A percentile compares a stretch with the other conserved stretches of the same genome.
phyloP scores from a whole-genome alignment of 2,888 invertebrate genomes.

The Dascillus cervinus region DNA sequence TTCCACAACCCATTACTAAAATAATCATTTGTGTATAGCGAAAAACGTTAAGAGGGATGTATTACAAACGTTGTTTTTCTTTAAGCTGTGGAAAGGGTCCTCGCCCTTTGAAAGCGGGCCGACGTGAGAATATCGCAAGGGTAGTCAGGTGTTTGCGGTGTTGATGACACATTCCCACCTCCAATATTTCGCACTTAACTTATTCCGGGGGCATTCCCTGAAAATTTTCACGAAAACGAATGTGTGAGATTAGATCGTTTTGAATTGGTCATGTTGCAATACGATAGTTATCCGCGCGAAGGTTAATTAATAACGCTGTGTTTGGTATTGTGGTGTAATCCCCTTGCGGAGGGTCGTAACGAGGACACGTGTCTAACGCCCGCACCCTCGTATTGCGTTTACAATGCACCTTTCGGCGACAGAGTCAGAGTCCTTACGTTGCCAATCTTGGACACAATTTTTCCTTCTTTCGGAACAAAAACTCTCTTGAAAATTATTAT shows the following conservation, averaged over 20 bases:
- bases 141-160: constrained; percentile 26
- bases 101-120: constrained; percentile 17
- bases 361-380: constrained; percentile 31
- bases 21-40: too few species aligned
- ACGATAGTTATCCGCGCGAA: constrained; percentile 30
- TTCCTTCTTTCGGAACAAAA: too few species aligned
- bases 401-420: background rate
- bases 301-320: constrained; percentile 34
- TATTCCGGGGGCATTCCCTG: constrained; percentile 1
- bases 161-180: constrained; percentile 26
- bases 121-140: constrained; percentile 23
- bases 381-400: constrained; percentile 11
- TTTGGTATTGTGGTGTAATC: constrained; percentile 28
- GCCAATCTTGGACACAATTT: too few species aligned
- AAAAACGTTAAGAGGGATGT: constrained; percentile 17
- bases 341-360: constrained; percentile 28
- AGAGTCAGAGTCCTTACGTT: too few species aligned
- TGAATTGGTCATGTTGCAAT: constrained; percentile 21
- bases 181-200: constrained; percentile 8
- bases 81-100: constrained; percentile 20
- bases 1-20: too few species aligned
- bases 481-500: too few species aligned
- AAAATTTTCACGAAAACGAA: background rate
- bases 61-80: constrained; percentile 25
- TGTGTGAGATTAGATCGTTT: constrained; percentile 10